These are phyloP conservation scores for Cyphomyrmex costatus DNA, from an alignment of 1,140 invertebrate species.

Conservation along the genomic window DNA sequence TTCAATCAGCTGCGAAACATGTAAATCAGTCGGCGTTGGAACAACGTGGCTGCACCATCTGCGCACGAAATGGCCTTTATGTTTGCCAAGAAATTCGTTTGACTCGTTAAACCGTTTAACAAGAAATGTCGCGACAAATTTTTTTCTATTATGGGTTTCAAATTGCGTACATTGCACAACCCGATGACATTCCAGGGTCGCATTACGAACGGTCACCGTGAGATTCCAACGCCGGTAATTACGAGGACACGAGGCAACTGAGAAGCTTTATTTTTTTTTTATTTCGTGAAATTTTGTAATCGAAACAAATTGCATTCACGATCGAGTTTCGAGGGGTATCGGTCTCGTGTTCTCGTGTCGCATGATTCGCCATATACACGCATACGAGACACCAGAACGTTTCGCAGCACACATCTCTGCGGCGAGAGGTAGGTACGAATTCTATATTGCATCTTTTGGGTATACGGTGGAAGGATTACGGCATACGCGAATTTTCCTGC, in stretches of 20 bases:
- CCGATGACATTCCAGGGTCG: not conserved
- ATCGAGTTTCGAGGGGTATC: slow-evolving; percentile 26
- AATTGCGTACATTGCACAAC: not conserved
- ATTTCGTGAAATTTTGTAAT: slow-evolving; percentile 21
- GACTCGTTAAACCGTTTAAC: slow-evolving; percentile 8
- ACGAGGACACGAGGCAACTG: slow-evolving; percentile 2
- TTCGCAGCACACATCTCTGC: slow-evolving; percentile 7
- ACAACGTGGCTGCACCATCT: not conserved
- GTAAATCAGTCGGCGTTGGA: slow-evolving; percentile 44
- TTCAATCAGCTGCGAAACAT: slow-evolving; percentile 41
- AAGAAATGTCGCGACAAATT: not conserved
- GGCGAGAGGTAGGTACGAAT: slow-evolving; percentile 51
- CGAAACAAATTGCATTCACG: slow-evolving; percentile 18
- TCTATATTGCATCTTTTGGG: slow-evolving; percentile 39
- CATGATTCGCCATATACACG: slow-evolving; percentile 21
- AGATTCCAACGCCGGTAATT: slow-evolving; percentile 40
- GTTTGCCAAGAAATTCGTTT: slow-evolving; percentile 32
- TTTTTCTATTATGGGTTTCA: not conserved
- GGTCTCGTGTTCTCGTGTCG: slow-evolving; percentile 42
- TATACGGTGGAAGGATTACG: not conserved
- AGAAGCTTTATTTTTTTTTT: slow-evolving; percentile 22
- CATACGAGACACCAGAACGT: slow-evolving; percentile 2
- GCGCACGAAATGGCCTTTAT: not conserved
- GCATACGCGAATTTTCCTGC: slow-evolving; percentile 11
- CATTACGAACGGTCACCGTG: not conserved